Evolutionary conservation across 2,888 invertebrate species (phyloP).

Genomic region (Limenitis camilla): DNA sequence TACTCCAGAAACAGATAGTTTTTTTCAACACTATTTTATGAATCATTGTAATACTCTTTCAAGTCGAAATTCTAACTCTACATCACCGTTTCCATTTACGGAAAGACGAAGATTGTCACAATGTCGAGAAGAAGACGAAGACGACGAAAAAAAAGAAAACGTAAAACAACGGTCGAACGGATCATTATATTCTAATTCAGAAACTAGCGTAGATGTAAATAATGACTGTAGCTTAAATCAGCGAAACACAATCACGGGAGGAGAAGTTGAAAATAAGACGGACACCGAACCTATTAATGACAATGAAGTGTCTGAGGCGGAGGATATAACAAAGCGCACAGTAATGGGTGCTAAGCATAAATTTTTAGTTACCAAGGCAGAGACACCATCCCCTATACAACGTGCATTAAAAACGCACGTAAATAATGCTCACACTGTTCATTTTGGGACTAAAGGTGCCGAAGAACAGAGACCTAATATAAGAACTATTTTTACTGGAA

Average conservation of each 20-base stretch:
- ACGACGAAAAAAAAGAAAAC: conserved; percentile 71
- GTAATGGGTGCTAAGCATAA: conserved; percentile 63
- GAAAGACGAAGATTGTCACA: conserved; percentile 83
- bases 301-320: conserved; percentile 32
- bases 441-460: conserved; percentile 77
- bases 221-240: conserved; percentile 27
- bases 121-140: conserved; percentile 89
- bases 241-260: conserved; percentile 19
- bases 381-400: conserved; percentile 56
- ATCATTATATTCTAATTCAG: conserved; percentile 31
- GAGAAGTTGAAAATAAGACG: conserved; percentile 29
- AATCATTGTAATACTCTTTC: conserved; percentile 82
- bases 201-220: conserved; percentile 30
- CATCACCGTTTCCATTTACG: conserved; percentile 66
- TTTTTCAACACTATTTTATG: conserved; percentile 83
- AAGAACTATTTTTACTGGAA: conserved; percentile 74
- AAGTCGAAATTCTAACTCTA: conserved; percentile 66
- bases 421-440: conserved; percentile 78
- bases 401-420: conserved; percentile 65
- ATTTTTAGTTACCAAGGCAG: conserved; percentile 57
- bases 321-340: conserved; percentile 52
- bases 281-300: conserved; percentile 21
- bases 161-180: conserved; percentile 23
- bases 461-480: conserved; percentile 75
- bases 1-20: conserved; percentile 74